These are phyloP conservation scores for Drosophila baimaii DNA, from an alignment of 1,140 invertebrate genomes.

Conservation along the genomic window DNA sequence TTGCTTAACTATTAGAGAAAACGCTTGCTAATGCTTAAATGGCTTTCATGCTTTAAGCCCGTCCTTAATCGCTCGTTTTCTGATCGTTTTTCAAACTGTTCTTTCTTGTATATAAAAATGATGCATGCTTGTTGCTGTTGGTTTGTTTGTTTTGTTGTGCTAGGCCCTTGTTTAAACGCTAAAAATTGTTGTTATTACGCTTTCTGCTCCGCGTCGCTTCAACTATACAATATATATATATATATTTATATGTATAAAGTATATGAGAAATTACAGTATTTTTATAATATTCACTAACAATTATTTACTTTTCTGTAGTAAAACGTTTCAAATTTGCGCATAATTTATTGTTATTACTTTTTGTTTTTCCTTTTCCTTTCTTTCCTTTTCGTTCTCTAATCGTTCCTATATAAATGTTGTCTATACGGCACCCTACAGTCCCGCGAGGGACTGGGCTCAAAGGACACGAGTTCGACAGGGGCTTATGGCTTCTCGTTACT, in stretches of 20 bases:
- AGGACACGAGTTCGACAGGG: slow-evolving; percentile 41
- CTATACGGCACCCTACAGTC: slow-evolving; percentile 11
- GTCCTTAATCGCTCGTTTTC: slow-evolving; percentile 13
- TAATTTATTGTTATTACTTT: slow-evolving; percentile 78
- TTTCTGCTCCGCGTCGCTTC: slow-evolving; percentile 52
- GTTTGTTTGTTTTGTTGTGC: slow-evolving; percentile 59
- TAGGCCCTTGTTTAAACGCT: slow-evolving; percentile 69
- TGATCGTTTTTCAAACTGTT: slow-evolving; percentile 9
- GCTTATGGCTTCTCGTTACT: slow-evolving; percentile 9
- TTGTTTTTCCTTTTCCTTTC: slow-evolving; percentile 7
- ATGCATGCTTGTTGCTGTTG: slow-evolving; percentile 32
- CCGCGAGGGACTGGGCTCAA: slow-evolving; percentile 25
- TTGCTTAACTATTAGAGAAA: slow-evolving; percentile 65
- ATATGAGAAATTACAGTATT: slow-evolving; percentile 62
- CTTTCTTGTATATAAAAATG: slow-evolving; percentile 58
- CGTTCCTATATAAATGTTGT: slow-evolving; percentile 15
- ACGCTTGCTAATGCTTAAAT: slow-evolving; percentile 63
- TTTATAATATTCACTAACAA: slow-evolving; percentile 78
- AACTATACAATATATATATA: slow-evolving; percentile 78
- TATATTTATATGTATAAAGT: slow-evolving; percentile 31
- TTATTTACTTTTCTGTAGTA: slow-evolving; percentile 78
- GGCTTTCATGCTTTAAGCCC: slow-evolving; percentile 1
- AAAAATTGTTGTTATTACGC: slow-evolving; percentile 51
- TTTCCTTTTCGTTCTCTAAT: slow-evolving; percentile 4
- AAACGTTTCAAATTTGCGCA: slow-evolving; percentile 81